phyloP scores from a whole-genome alignment of 2,888 invertebrate genomes.

The Lasius fuliginosus region DNA sequence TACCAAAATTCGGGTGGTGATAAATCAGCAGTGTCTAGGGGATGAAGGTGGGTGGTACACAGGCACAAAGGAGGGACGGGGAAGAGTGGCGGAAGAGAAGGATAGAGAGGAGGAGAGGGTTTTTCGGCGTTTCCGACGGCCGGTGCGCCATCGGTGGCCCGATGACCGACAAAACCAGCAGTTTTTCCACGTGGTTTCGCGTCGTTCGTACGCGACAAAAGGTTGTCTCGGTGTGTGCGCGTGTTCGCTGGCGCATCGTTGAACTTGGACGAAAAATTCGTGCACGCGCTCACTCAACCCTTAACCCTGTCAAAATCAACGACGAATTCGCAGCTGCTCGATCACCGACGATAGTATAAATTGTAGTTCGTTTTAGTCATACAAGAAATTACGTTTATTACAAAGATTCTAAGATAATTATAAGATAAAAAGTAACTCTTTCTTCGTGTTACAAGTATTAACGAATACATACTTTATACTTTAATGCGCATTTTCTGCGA shows the following conservation, averaged over 20 bases:
- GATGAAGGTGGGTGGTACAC: background rate
- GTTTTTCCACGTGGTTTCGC: constrained; percentile 58
- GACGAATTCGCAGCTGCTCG: background rate
- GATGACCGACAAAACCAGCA: constrained; percentile 52
- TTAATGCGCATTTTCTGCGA: too few relatives aligned
- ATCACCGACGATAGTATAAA: background rate
- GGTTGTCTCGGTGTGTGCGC: constrained; percentile 39
- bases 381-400: background rate
- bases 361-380: background rate
- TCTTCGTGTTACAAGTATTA: background rate
- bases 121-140: constrained; percentile 49
- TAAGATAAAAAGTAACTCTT: background rate
- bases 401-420: background rate
- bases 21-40: constrained; percentile 46
- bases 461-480: background rate
- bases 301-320: background rate
- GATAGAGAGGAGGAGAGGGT: constrained; percentile 21
- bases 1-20: constrained; percentile 34
- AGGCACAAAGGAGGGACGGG: background rate
- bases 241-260: constrained; percentile 37
- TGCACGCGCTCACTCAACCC: constrained; percentile 9
- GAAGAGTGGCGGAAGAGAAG: background rate
- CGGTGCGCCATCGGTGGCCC: constrained; percentile 38
- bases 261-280: constrained; percentile 42
- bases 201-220: constrained; percentile 52